Evolutionary conservation across 1,140 invertebrate genomes (phyloP).

Genomic region (Camponotus floridanus): DNA sequence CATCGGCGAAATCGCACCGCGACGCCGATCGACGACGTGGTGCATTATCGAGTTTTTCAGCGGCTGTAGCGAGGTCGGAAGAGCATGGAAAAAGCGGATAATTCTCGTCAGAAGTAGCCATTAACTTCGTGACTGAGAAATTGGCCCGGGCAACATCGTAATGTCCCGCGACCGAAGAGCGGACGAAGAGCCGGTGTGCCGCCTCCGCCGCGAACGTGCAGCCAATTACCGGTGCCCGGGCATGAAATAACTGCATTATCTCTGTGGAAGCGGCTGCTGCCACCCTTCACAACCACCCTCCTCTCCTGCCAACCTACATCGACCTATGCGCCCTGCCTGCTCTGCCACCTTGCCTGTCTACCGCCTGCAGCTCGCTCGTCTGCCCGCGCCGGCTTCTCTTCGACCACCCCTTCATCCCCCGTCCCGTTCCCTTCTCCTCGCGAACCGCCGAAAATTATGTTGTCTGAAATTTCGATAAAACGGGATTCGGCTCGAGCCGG

Average conservation of each 20-base stretch:
- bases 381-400: slow-evolving; percentile 52
- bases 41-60: slow-evolving; percentile 73
- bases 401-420: slow-evolving; percentile 43
- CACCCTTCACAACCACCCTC: slow-evolving; percentile 58
- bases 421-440: slow-evolving; percentile 42
- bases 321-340: slow-evolving; percentile 54
- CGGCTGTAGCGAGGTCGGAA: not conserved
- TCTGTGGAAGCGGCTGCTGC: slow-evolving; percentile 82
- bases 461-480: slow-evolving; percentile 83
- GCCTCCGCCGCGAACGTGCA: slow-evolving; percentile 82
- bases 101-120: slow-evolving; percentile 80
- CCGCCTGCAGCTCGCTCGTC: slow-evolving; percentile 23
- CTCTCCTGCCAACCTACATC: slow-evolving; percentile 61
- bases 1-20: not conserved
- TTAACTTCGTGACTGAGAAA: slow-evolving; percentile 83
- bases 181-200: slow-evolving; percentile 69
- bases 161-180: slow-evolving; percentile 80
- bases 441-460: slow-evolving; percentile 78
- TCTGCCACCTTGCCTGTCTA: slow-evolving; percentile 39
- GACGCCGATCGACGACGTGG: slow-evolving; percentile 23
- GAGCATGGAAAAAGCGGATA: slow-evolving; percentile 73
- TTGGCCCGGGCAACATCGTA: slow-evolving; percentile 81
- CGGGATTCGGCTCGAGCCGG: slow-evolving; percentile 76
- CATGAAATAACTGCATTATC: slow-evolving; percentile 85
- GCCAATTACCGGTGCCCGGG: slow-evolving; percentile 84